Evolutionary conservation across 1,140 invertebrate species (phyloP).

Genomic region (Drepana arcuata): DNA sequence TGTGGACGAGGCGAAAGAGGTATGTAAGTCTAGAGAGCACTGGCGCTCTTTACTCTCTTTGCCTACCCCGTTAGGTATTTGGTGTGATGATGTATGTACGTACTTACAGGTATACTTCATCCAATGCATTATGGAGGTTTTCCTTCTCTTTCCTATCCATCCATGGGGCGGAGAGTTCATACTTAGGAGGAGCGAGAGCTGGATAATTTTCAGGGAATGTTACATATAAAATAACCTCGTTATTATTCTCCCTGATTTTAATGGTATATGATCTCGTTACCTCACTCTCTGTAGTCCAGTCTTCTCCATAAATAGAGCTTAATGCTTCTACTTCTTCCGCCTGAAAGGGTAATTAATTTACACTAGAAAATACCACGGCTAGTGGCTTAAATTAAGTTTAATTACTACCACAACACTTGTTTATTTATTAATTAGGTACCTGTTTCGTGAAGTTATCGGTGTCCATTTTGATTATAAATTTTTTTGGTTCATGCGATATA

Average conservation of each 20-base stretch:
- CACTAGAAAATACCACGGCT: not conserved
- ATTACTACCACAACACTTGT: no score
- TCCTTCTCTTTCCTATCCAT: slow-evolving; percentile 74
- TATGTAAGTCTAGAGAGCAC: no score
- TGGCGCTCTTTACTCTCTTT: no score
- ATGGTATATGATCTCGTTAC: slow-evolving; percentile 73
- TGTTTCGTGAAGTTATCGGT: slow-evolving; percentile 47
- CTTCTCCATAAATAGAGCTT: slow-evolving; percentile 81
- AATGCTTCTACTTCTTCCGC: slow-evolving; percentile 83
- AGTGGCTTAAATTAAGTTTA: no score
- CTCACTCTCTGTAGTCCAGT: slow-evolving; percentile 77
- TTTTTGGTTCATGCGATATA: not conserved
- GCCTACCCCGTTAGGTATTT: no score
- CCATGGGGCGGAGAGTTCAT: slow-evolving; percentile 82
- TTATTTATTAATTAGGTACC: no score
- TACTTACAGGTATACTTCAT: slow-evolving; percentile 80
- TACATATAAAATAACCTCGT: slow-evolving; percentile 73
- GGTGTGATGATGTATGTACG: slow-evolving; percentile 6
- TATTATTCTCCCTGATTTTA: slow-evolving; percentile 63
- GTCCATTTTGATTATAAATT: slow-evolving; percentile 20
- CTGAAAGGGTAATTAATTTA: slow-evolving; percentile 38
- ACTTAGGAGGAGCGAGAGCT: slow-evolving; percentile 75
- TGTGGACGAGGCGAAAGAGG: no score
- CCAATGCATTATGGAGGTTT: slow-evolving; percentile 71
- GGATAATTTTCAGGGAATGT: slow-evolving; percentile 79